Evolutionary conservation across 2,888 invertebrate species (phyloP).

Genomic region (Digitonthophagus gazella): DNA sequence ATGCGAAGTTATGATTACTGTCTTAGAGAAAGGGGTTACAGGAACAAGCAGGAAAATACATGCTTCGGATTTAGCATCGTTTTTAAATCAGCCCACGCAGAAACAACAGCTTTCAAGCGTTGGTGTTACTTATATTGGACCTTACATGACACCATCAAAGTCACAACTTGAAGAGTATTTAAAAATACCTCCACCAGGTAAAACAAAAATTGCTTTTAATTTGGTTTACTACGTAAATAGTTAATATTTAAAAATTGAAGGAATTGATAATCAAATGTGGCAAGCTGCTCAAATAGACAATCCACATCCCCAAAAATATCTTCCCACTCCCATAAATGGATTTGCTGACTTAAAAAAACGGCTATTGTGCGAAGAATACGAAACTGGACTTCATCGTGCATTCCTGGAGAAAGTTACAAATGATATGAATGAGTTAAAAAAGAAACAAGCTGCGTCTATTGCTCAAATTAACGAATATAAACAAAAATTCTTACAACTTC

Average conservation of each 20-base stretch:
- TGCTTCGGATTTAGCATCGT: constrained; percentile 69
- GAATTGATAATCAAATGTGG: constrained; percentile 93
- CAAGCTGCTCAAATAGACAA: constrained; percentile 94
- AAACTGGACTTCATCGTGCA: constrained; percentile 77
- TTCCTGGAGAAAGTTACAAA: constrained; percentile 68
- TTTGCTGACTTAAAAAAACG: constrained; percentile 80
- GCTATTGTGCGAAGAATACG: constrained; percentile 78
- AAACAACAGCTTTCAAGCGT: constrained; percentile 72
- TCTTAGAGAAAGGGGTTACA: constrained; percentile 68
- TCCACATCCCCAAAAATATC: constrained; percentile 84
- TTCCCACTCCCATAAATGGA: constrained; percentile 93
- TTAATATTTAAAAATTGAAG: constrained; percentile 46
- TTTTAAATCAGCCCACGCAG: constrained; percentile 67
- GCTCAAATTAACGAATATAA: constrained; percentile 81
- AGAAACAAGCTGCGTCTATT: constrained; percentile 76
- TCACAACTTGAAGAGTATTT: constrained; percentile 84
- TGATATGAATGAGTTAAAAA: constrained; percentile 74
- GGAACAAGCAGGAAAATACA: constrained; percentile 68
- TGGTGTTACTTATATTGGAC: constrained; percentile 67
- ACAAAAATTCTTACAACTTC: constrained; percentile 74
- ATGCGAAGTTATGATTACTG: constrained; percentile 70
- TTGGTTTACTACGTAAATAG: neutral
- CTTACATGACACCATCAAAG: constrained; percentile 74
- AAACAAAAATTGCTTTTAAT: constrained; percentile 12
- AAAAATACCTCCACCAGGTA: constrained; percentile 81